Evolutionary conservation across 2,888 invertebrate genomes (phyloP).

Genomic region (Conus canariensis): DNA sequence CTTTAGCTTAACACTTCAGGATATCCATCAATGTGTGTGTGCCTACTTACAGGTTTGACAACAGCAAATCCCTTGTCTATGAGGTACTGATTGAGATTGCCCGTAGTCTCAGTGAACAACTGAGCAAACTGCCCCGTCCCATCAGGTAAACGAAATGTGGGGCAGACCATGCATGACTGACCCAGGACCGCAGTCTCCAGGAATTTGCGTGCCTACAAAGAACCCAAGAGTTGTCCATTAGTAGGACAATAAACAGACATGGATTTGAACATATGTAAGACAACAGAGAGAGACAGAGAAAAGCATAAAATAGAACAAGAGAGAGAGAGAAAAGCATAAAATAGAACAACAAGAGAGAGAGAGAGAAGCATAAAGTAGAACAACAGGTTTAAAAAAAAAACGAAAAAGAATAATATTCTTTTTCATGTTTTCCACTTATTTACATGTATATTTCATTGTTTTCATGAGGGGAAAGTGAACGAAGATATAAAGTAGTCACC

Average conservation of each 20-base stretch:
- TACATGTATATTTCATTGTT: no score
- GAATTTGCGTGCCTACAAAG: conserved; percentile 61
- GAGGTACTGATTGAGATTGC: conserved; percentile 61
- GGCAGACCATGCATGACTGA: conserved; percentile 56
- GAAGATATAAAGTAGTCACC: no score
- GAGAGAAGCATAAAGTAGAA: no score
- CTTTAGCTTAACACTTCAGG: no score
- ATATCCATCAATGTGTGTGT: no score
- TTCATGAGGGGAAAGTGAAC: no score
- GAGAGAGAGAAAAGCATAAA: no score
- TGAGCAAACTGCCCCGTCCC: conserved; percentile 65
- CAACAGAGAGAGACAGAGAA: no score
- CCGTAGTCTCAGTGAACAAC: conserved; percentile 45
- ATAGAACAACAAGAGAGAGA: no score
- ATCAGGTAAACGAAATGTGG: conserved; percentile 60
- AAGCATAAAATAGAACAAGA: no score
- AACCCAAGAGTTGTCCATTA: no score
- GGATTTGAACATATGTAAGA: neutral
- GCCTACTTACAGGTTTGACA: neutral
- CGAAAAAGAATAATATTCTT: neutral
- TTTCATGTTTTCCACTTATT: neutral
- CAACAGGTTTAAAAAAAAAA: no score
- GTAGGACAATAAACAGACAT: neutral
- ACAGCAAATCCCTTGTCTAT: conserved; percentile 63
- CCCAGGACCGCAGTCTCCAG: conserved; percentile 61